Evolutionary conservation across 2,113 vertebrate genomes (phyloP), one percentile per base, ranked within the genome.

Genomic region (Pantherophis guttatus): DNA sequence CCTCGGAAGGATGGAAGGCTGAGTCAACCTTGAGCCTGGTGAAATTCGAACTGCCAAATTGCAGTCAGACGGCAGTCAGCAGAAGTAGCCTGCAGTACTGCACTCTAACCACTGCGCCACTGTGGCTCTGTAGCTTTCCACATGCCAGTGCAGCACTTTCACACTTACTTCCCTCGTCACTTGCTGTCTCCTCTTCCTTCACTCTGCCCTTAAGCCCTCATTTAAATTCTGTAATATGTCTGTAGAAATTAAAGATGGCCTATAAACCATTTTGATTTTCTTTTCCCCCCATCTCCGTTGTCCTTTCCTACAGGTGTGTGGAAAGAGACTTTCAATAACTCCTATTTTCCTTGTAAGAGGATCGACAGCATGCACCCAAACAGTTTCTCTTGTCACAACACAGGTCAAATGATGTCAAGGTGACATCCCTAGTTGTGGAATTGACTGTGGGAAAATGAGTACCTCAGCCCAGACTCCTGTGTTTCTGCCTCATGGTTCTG

Each of bases 391-490:
- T 33, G 12, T 33, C 29, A 1, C 8, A 26, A 1, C 29, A 19
- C 5, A 12, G n/a, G 26, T 52, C 33, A 81, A 75, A 52, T 52
- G 24, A 55, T 39, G 54, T 29, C 57, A 86, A 29, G 21, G 26
- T 48, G 87, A 52, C 39, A 52, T 90, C 54, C 44, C 59, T 33
- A 55, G 3, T 86, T 17, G 29, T 48, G 33, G 62, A 44, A 19
- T 54, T 58, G 39, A 55, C 55, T 54, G 54, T 55, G 48, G 75
- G n/a, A 86, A 62, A 86, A n/a, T 57, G 89, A 44, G 70, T 52
- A 26, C 62, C 92, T 90, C 90, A 86, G 88, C 55, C 92, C 75
- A 90, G 92, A n/a, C 55, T 86, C n/a, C 75, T 62, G 59, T 53
- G 88, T 29, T 90, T n/a, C 55, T 90, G 55, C 88, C 88, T 62